These are phyloP conservation scores for Taenioides sp. DNA, from an alignment of 2,797 vertebrate genomes.

Conservation along the genomic window DNA sequence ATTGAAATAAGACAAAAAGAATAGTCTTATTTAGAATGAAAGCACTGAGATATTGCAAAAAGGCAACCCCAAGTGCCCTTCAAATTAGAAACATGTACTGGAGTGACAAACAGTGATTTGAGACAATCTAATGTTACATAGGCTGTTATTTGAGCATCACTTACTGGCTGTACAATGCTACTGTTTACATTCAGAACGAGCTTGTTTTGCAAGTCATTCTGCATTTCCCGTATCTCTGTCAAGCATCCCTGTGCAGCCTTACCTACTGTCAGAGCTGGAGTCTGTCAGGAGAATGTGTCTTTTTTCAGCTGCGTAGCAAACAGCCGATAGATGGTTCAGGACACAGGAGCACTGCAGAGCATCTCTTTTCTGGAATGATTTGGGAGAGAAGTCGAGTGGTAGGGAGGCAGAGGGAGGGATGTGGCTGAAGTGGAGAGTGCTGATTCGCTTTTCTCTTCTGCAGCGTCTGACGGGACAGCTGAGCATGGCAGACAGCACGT, in stretches of 20 bases:
- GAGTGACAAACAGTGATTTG: background rate
- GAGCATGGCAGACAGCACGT: constrained; percentile 10
- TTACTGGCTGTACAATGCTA: background rate
- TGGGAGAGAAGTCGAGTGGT: constrained; percentile 21
- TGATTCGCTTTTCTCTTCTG: constrained; percentile 65
- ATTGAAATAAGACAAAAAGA: constrained; percentile 27
- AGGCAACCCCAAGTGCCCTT: background rate
- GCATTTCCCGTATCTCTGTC: constrained; percentile 1
- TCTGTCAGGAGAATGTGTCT: constrained; percentile 32
- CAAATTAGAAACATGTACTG: background rate
- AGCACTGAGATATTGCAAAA: background rate
- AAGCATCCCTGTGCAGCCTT: constrained; percentile 24
- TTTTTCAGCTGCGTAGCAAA: constrained; percentile 9
- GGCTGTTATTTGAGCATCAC: background rate
- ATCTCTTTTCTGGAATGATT: constrained; percentile 24
- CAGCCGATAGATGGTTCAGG: constrained; percentile 22
- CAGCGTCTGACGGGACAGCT: constrained; percentile 47
- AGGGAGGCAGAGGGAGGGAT: constrained; percentile 45
- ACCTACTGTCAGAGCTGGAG: constrained; percentile 37
- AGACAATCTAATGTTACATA: background rate
- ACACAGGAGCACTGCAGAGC: constrained; percentile 50
- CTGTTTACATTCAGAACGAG: background rate
- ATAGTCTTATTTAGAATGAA: constrained; percentile 5
- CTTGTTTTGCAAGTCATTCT: constrained; percentile 4
- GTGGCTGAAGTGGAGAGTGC: constrained; percentile 26